These are phyloP conservation scores for Agrypnia vestita DNA, from an alignment of 1,140 invertebrate genomes.

Conservation along the genomic window DNA sequence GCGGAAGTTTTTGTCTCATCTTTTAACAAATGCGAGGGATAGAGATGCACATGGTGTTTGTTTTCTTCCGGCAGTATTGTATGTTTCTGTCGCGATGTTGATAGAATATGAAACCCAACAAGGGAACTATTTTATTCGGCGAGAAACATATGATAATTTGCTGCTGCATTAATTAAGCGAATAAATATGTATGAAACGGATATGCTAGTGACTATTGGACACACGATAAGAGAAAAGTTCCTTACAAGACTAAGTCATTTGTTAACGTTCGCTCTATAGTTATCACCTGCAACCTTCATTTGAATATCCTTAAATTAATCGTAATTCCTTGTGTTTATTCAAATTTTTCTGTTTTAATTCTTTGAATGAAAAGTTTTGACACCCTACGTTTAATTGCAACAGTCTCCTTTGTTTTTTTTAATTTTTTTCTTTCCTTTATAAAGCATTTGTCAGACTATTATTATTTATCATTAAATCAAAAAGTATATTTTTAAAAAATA, in stretches of 20 bases:
- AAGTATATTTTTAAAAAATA: no score
- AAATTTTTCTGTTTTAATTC: no score
- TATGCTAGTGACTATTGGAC: constrained; percentile 15
- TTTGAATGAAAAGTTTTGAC: no score
- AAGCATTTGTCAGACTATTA: no score
- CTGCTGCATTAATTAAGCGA: constrained; percentile 39
- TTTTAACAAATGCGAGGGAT: not conserved
- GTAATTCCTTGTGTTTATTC: no score
- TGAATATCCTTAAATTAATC: not conserved
- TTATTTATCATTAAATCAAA: no score
- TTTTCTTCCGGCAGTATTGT: not conserved
- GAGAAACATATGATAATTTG: constrained; percentile 24
- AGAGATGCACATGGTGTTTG: not conserved
- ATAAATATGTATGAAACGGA: constrained; percentile 51
- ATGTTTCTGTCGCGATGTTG: not conserved
- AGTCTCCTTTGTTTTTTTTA: no score
- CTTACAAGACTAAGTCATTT: constrained; percentile 33
- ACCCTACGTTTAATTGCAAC: no score
- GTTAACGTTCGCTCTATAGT: constrained; percentile 36
- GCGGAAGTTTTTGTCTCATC: constrained; percentile 18
- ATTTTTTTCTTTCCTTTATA: no score
- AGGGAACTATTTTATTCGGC: not conserved
- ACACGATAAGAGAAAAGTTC: constrained; percentile 14
- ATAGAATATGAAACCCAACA: not conserved
- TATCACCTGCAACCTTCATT: constrained; percentile 42